Conservation (phyloP, 1,140 invertebrate genomes). For the Nasonia longicornis region DNA sequence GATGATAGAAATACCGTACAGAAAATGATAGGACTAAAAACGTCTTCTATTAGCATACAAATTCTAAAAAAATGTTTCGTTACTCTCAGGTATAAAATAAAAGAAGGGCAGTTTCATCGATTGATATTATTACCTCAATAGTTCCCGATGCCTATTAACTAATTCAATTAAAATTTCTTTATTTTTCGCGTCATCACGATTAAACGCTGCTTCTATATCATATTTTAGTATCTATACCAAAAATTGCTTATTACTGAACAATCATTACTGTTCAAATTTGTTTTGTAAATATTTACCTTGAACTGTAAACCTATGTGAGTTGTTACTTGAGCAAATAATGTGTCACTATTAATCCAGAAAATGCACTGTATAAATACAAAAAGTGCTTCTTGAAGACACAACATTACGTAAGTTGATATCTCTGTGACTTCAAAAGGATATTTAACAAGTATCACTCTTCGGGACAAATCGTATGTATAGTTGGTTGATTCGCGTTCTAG, state of each 20-base stretch:
- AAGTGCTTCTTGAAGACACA: background rate
- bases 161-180: background rate
- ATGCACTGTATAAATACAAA: background rate
- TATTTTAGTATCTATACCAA: background rate
- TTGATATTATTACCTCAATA: slow-evolving; percentile 1
- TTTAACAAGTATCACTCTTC: background rate
- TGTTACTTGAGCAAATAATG: background rate
- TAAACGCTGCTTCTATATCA: background rate
- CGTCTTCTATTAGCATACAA: background rate
- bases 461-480: background rate
- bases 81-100: background rate
- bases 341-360: background rate
- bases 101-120: background rate
- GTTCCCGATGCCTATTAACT: background rate
- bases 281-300: background rate
- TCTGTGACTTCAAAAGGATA: background rate
- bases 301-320: slow-evolving; percentile 3
- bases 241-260: background rate
- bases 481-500: background rate
- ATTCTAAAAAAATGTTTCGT: background rate
- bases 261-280: background rate
- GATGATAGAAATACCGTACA: background rate
- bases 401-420: background rate
- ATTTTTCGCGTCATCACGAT: background rate
- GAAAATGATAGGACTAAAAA: background rate